Evolutionary conservation across 2,888 invertebrate species (phyloP), one percentile per base, ranked within the genome.

Genomic region (Margaritifera margaritifera): DNA sequence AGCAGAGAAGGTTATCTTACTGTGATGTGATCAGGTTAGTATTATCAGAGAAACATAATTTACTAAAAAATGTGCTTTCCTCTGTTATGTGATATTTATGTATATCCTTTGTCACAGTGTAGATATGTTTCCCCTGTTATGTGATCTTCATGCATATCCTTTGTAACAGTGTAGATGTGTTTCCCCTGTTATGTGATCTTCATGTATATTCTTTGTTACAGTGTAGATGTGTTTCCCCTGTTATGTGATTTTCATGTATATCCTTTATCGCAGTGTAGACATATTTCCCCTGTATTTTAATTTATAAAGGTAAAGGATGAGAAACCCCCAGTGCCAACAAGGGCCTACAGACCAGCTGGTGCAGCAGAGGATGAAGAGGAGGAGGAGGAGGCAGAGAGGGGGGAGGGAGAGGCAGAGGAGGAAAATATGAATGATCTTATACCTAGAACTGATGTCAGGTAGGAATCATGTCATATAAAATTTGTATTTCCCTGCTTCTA

Each of bases 321-420:
- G 81, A 93, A 93, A 70, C 94, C 95, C 0, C 95, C 95, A 0
- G 91, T 92, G n/a, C 94, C 95, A 0, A 93, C 92, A 0, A 91
- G 94, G 80, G 94, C 94, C 68, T 77, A 92, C 24, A 81, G 76
- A 50, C 71, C 86, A 83, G 60, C 69, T 19, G 77, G 58, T 22
- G 81, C 60, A 20, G 81, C 64, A 24, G 80, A 74, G 91, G 92
- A 92, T 20, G 91, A 90, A 0, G 87, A 86, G 0, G 92, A 91
- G 0, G 89, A 87, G 22, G 84, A 80, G 1, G 89, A 31, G 86
- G 92, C 92, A 0, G 92, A 74, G 54, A 86, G 85, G 27, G 86
- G 79, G 24, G 85, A 71, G 56, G 82, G 72, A 54, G 83, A 70
- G 22, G 86, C 80, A n/a, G 80, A 66, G 24, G 77, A 92, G 8